phyloP scores from a whole-genome alignment of 2,888 invertebrate genomes.

The Pterostichus madidus region DNA sequence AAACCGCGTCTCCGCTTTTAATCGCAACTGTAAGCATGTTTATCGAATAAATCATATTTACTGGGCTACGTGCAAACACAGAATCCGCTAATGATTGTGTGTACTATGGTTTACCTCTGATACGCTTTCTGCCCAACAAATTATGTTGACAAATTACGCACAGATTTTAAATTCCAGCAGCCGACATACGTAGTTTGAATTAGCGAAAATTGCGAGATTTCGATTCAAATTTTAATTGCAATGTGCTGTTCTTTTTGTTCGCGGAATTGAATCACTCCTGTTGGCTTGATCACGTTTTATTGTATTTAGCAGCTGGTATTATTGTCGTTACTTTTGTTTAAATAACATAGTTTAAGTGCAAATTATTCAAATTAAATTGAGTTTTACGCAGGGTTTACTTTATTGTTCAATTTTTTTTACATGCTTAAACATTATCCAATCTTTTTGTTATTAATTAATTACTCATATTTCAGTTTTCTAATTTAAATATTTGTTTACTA shows the following conservation, averaged over 20 bases:
- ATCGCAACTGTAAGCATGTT: conserved; percentile 64
- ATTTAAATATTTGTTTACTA: conserved; percentile 9
- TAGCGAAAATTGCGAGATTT: conserved; percentile 46
- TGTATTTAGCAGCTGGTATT: not conserved
- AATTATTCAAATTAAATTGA: no score
- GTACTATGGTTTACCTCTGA: conserved; percentile 63
- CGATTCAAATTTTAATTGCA: conserved; percentile 38
- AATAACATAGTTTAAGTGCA: not conserved
- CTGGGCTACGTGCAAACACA: conserved; percentile 60
- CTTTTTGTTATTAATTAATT: not conserved
- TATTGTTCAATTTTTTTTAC: no score
- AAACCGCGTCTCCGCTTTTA: conserved; percentile 11
- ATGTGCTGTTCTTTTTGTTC: conserved; percentile 28
- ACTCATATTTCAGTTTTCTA: not conserved
- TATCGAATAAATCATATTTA: conserved; percentile 65
- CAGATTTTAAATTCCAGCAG: conserved; percentile 49
- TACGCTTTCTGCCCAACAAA: conserved; percentile 53
- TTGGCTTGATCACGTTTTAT: conserved; percentile 6
- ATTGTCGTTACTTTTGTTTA: not conserved
- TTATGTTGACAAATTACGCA: conserved; percentile 61
- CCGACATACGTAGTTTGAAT: conserved; percentile 22
- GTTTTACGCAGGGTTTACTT: no score
- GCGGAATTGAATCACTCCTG: not conserved
- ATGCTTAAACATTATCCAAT: no score
- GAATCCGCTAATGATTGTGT: conserved; percentile 64